Base-by-base conservation (phyloP, 2,113 vertebrate genomes). In the Apodemus sylvaticus region DNA sequence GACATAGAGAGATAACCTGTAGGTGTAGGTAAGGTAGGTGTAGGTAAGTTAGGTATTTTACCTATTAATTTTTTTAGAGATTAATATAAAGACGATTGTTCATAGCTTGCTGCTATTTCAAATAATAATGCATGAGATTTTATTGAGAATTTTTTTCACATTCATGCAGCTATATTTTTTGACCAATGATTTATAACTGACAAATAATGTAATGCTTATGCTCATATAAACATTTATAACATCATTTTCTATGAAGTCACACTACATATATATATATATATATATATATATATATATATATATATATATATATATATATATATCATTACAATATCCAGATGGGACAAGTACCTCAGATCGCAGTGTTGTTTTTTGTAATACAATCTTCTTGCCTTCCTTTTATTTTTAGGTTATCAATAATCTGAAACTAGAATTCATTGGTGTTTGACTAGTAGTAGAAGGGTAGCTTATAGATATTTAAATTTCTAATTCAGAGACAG, bases 381-480 rank as follows among this genome's bases (percentile, higher is more conserved):
- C 0, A 60, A 55, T 36, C 5, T 19, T 24, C 19, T 42, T 51
- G 29, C 45, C 79, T 62, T 6, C 58, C 45, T 42, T 68, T 9
- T 45, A 88, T 48, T 6, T n/a, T n/a, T 51, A 64, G 58, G 26
- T 34, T 74, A 34, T 17, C 34, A 66, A 13, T 39, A 4, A 9
- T 90, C 45, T 66, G 24, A 2, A 19, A 42, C 24, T 31, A 39
- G 31, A 4, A 55, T 62, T 22, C 34, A 3, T 53, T 71, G 62
- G 13, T 24, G 45, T 62, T 95, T 95, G 68, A 51, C 64, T 5
- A 53, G 5, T 5, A 53, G 5, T 55, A 7, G 10, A 76, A 24
- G 7, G 34, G 17, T 48, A 95, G 55, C 55, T 90, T n/a, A 87
- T 74, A 78, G 62, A 93, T 86, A 89, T 77, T 45, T 76, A 58